Evolutionary conservation across 2,113 vertebrate genomes (phyloP).

Genomic region (Serilophus lunatus): DNA sequence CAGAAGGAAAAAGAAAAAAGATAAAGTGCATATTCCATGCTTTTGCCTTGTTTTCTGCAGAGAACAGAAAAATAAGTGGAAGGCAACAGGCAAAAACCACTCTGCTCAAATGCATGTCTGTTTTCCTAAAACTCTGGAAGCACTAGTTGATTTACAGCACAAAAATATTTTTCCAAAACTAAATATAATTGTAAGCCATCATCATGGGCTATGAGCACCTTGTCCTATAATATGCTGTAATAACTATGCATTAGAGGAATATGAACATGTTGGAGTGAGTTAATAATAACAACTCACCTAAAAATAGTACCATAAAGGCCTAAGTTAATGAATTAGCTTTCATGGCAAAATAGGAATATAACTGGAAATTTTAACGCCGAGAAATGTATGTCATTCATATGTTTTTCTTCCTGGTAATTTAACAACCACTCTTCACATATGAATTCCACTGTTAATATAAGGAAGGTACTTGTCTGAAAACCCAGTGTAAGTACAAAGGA

Average conservation of each 20-base stretch:
- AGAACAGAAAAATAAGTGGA: background rate
- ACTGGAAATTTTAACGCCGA: background rate
- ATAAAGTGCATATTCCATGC: background rate
- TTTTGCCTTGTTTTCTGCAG: background rate
- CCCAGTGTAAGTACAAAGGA: no score
- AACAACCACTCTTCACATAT: background rate
- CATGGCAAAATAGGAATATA: background rate
- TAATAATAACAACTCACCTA: background rate
- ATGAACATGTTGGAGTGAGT: background rate
- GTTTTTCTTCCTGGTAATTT: slow-evolving; percentile 17
- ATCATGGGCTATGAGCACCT: background rate
- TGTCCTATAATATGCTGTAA: background rate
- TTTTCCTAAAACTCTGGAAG: background rate
- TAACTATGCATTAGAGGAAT: background rate
- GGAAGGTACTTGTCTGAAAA: slow-evolving; percentile 19
- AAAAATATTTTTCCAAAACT: background rate
- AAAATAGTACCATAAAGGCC: background rate
- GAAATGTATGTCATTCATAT: background rate
- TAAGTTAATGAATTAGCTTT: background rate
- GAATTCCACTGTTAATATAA: background rate
- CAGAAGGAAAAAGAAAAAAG: rapidly evolving
- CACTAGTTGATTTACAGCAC: background rate
- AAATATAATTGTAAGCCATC: background rate
- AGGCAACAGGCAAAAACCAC: background rate
- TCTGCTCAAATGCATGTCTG: background rate